These are phyloP conservation scores for Balaenoptera acutorostrata DNA, from an alignment of 2,113 vertebrate genomes.

Conservation along the genomic window DNA sequence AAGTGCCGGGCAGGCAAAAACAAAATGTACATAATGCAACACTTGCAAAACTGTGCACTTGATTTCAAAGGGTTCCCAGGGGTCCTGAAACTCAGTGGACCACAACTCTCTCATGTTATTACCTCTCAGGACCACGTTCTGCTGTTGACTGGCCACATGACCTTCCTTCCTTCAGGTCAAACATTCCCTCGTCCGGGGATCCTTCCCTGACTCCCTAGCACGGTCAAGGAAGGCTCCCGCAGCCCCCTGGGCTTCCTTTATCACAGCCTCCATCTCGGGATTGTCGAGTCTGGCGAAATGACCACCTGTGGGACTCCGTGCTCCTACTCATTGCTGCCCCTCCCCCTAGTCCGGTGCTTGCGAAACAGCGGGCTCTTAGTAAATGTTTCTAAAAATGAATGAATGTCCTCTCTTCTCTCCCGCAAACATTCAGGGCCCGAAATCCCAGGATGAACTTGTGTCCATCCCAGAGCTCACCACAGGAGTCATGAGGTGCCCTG, in stretches of 20 bases:
- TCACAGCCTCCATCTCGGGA: background rate
- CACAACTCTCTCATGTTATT: background rate
- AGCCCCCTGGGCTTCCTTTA: background rate
- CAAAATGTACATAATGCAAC: background rate
- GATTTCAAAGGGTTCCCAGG: background rate
- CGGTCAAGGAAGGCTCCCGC: background rate
- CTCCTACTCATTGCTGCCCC: background rate
- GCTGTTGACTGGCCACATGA: background rate
- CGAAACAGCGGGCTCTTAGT: background rate
- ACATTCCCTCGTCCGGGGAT: background rate
- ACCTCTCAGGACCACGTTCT: background rate
- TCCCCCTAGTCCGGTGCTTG: background rate
- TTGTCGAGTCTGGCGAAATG: background rate
- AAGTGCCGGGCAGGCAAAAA: background rate
- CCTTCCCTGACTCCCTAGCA: background rate
- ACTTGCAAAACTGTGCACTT: background rate
- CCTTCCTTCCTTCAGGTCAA: background rate
- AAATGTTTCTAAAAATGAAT: background rate
- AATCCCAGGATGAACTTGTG: background rate
- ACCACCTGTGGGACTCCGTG: background rate
- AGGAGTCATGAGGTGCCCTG: background rate
- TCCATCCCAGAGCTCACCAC: background rate
- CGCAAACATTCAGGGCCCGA: background rate
- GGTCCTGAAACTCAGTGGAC: background rate
- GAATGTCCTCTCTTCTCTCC: background rate